Conservation (phyloP, 2,888 invertebrate species). For the Nasonovia ribisnigri region DNA sequence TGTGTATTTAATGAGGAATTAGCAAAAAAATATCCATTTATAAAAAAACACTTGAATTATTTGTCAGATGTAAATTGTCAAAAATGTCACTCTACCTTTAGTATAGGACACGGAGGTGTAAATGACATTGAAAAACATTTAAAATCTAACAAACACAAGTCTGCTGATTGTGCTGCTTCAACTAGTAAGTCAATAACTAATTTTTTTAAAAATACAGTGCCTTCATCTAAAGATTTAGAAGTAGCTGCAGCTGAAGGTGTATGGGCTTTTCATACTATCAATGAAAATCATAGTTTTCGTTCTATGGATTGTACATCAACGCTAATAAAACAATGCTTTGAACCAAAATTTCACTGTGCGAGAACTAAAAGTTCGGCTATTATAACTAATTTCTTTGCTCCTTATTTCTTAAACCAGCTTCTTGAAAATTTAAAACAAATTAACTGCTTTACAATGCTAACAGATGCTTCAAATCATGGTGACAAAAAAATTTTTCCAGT, state of each 20-base stretch:
- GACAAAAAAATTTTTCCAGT: constrained; percentile 46
- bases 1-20: constrained; percentile 5
- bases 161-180: neutral
- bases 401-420: neutral
- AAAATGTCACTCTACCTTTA: neutral
- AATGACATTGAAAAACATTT: constrained; percentile 29
- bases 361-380: neutral
- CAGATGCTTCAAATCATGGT: constrained; percentile 55
- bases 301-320: constrained; percentile 67
- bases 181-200: neutral
- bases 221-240: constrained; percentile 65
- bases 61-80: constrained; percentile 13
- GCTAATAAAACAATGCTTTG: neutral
- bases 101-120: constrained; percentile 1
- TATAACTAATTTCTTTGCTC: neutral
- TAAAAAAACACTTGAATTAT: neutral
- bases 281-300: constrained; percentile 67
- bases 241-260: constrained; percentile 67
- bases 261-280: constrained; percentile 67
- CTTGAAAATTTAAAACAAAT: constrained; percentile 16
- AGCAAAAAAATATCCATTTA: constrained; percentile 13
- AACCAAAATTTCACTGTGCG: neutral
- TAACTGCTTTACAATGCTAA: constrained; percentile 20
- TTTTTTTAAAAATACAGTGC: constrained; percentile 2
- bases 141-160: constrained; percentile 5